These are phyloP conservation scores for Hyperopisus bebe DNA, from an alignment of 2,113 vertebrate genomes.

Conservation along the genomic window DNA sequence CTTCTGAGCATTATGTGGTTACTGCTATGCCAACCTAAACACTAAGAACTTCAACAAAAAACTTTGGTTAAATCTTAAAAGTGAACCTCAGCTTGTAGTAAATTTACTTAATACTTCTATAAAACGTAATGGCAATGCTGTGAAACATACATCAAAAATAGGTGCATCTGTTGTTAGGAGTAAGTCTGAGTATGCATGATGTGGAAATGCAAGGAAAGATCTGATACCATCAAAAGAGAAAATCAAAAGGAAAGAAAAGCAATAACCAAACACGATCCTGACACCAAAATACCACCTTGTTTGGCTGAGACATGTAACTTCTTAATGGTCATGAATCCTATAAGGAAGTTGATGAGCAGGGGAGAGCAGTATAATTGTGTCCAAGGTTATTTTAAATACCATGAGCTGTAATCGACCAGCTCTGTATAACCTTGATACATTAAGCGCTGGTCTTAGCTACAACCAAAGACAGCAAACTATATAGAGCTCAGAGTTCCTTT, in stretches of 20 bases:
- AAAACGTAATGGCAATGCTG: not conserved
- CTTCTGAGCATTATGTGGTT: not conserved
- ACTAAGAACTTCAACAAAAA: not conserved
- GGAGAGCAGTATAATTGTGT: not conserved
- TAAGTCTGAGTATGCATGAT: not conserved
- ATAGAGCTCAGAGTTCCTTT: not conserved
- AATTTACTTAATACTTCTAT: not conserved
- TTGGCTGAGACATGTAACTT: not conserved
- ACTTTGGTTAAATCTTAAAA: not conserved
- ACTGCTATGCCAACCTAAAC: not conserved
- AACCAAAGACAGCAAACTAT: not conserved
- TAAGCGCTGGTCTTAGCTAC: not conserved
- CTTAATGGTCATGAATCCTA: not conserved
- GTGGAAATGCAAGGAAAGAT: not conserved
- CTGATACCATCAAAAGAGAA: not conserved
- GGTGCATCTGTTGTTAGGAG: not conserved
- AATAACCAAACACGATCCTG: not conserved
- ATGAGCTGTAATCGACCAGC: not conserved
- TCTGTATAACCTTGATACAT: not conserved
- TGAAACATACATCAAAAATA: not conserved
- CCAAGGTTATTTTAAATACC: conserved; percentile 2
- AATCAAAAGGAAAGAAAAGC: not conserved
- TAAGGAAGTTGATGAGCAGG: not conserved
- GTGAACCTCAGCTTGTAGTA: not conserved
- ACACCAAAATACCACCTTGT: not conserved